Conservation (phyloP, 2,888 invertebrate genomes). For the Ormyrus nitidulus region DNA sequence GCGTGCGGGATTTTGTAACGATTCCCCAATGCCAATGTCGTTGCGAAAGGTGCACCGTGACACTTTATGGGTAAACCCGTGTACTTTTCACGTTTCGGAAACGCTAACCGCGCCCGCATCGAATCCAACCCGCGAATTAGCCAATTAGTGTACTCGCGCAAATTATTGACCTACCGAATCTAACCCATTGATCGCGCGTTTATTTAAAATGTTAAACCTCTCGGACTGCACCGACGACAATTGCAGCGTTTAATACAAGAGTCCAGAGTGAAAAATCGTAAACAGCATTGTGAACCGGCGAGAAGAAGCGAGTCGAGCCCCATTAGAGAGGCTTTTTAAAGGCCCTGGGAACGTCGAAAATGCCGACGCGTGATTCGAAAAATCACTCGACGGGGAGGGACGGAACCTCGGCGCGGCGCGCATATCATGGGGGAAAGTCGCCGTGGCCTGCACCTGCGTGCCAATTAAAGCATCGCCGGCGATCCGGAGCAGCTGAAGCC, state of each 20-base stretch:
- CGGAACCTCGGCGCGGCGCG: not conserved
- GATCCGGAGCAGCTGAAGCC: slow-evolving; percentile 56
- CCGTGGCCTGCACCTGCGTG: slow-evolving; percentile 54
- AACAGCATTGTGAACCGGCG: too few species aligned
- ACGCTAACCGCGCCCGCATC: too few species aligned
- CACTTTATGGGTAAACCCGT: slow-evolving; percentile 3
- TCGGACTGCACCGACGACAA: too few species aligned
- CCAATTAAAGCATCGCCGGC: slow-evolving; percentile 53
- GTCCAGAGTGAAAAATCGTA: too few species aligned
- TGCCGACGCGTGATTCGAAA: too few species aligned
- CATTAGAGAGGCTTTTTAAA: too few species aligned
- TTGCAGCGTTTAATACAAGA: too few species aligned
- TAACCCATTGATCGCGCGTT: too few species aligned
- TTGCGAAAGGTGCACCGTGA: slow-evolving; percentile 29
- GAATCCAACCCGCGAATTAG: not conserved
- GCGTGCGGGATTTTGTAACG: slow-evolving; percentile 24
- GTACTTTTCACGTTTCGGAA: not conserved
- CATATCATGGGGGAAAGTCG: not conserved
- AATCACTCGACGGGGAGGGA: too few species aligned
- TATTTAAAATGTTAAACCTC: too few species aligned
- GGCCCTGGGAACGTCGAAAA: too few species aligned
- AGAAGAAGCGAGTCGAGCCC: not conserved
- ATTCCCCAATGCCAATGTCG: slow-evolving; percentile 51
- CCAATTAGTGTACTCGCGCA: not conserved
- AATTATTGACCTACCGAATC: too few species aligned